A percentile compares a stretch with the other conserved stretches of the same genome.
Evolutionary conservation across 2,888 invertebrate species (phyloP).

Genomic region (Furcula furcula): DNA sequence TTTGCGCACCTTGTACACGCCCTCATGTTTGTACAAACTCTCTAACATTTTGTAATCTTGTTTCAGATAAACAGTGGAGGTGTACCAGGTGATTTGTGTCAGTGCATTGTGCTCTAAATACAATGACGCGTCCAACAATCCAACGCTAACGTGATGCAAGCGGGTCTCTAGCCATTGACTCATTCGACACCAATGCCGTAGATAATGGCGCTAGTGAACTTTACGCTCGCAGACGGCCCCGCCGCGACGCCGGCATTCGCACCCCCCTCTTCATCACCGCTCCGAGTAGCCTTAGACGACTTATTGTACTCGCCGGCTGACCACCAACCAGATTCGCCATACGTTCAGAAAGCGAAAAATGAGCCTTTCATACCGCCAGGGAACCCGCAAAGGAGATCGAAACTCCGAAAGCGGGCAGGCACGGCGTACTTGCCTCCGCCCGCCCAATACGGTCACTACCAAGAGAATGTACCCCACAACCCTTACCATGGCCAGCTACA

Average conservation of each 20-base stretch:
- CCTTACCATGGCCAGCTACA: slow-evolving; percentile 61
- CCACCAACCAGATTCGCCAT: slow-evolving; percentile 41
- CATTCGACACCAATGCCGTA: slow-evolving; percentile 68
- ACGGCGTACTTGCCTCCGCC: slow-evolving; percentile 69
- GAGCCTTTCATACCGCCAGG: slow-evolving; percentile 59
- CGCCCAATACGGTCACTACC: slow-evolving; percentile 69
- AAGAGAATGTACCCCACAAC: slow-evolving; percentile 58
- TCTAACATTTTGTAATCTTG: slow-evolving; percentile 36
- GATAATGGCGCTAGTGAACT: slow-evolving; percentile 75
- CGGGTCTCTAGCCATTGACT: slow-evolving; percentile 47
- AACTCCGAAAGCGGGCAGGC: slow-evolving; percentile 72
- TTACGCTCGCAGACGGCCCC: slow-evolving; percentile 57
- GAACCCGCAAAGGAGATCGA: slow-evolving; percentile 51
- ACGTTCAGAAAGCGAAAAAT: slow-evolving; percentile 36
- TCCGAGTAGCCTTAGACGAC: slow-evolving; percentile 62
- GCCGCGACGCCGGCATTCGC: slow-evolving; percentile 58
- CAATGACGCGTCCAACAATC: slow-evolving; percentile 58
- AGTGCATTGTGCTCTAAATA: slow-evolving; percentile 53
- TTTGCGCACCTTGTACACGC: no score
- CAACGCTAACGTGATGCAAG: slow-evolving; percentile 60
- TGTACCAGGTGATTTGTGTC: slow-evolving; percentile 48
- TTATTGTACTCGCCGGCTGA: slow-evolving; percentile 71
- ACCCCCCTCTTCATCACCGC: slow-evolving; percentile 53
- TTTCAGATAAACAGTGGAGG: slow-evolving; percentile 55
- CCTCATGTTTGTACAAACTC: no score